phyloP scores from a whole-genome alignment of 1,140 invertebrate genomes.

The Anadara kagoshimensis region DNA sequence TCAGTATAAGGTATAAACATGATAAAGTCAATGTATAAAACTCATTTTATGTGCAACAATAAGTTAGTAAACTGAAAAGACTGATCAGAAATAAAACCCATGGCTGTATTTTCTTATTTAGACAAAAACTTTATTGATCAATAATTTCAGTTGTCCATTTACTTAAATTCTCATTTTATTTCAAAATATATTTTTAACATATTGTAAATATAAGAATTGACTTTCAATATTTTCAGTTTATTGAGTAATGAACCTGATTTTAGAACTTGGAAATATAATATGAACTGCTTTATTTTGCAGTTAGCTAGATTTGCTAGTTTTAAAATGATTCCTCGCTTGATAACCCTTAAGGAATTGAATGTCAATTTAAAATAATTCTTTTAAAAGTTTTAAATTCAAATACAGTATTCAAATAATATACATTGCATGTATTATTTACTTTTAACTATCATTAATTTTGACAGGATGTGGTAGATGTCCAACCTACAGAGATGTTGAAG shows the following conservation, averaged over 20 bases:
- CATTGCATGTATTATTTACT: background rate
- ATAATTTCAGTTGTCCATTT: background rate
- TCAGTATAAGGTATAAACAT: conserved; percentile 23
- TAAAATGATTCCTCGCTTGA: background rate
- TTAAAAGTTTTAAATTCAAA: background rate
- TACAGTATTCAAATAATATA: background rate
- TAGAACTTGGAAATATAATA: too few species aligned
- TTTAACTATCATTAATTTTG: conserved; percentile 10
- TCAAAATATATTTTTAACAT: too few species aligned
- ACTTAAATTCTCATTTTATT: too few species aligned
- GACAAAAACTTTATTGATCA: background rate
- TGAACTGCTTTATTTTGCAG: too few species aligned
- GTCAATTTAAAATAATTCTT: conserved; percentile 7
- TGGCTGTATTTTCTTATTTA: conserved; percentile 1
- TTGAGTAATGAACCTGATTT: too few species aligned
- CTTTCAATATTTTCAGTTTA: too few species aligned
- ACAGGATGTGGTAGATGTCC: conserved; percentile 3
- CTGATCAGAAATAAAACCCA: background rate
- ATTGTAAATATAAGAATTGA: too few species aligned
- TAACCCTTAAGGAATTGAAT: background rate
- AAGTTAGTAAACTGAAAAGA: background rate
- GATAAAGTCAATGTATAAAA: background rate
- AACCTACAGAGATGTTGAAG: conserved; percentile 12
- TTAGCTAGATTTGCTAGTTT: background rate
- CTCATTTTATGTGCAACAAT: background rate